Conservation (phyloP, 1,140 invertebrate species). For the Heterodera carotae region DNA sequence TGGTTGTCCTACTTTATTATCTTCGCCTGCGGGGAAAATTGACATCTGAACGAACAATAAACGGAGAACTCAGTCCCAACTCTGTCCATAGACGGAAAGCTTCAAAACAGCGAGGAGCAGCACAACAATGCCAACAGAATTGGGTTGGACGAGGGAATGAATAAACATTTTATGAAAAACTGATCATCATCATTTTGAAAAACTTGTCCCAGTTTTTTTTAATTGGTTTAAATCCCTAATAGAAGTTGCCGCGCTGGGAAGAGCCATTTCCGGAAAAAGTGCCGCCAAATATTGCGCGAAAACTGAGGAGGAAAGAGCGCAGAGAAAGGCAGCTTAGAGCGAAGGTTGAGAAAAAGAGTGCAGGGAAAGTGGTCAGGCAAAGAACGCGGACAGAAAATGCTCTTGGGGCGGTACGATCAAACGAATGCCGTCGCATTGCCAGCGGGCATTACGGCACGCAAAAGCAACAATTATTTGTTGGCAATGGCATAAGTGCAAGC, state of each 20-base stretch:
- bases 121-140: constrained; percentile 1
- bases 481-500: background rate
- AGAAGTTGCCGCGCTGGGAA: constrained; percentile 22
- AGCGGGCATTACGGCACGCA: background rate
- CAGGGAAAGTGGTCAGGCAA: background rate
- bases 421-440: background rate
- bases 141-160: background rate
- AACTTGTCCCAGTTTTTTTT: too few species aligned
- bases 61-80: background rate
- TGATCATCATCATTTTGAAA: background rate
- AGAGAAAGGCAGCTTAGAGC: constrained; percentile 24
- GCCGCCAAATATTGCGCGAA: constrained; percentile 31
- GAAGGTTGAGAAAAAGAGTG: constrained; percentile 30
- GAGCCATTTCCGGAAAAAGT: constrained; percentile 32
- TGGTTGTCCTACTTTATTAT: constrained; percentile 62
- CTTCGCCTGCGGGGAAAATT: constrained; percentile 53
- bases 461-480: background rate
- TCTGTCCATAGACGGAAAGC: background rate
- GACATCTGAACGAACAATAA: constrained; percentile 48
- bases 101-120: constrained; percentile 5
- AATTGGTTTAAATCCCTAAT: background rate
- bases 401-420: background rate
- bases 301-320: constrained; percentile 40
- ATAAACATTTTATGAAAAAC: background rate
- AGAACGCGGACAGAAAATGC: background rate